Evolutionary conservation across 1,140 invertebrate species (phyloP), one percentile per base, ranked within the genome.

Genomic region (Drosophila chauvacae): DNA sequence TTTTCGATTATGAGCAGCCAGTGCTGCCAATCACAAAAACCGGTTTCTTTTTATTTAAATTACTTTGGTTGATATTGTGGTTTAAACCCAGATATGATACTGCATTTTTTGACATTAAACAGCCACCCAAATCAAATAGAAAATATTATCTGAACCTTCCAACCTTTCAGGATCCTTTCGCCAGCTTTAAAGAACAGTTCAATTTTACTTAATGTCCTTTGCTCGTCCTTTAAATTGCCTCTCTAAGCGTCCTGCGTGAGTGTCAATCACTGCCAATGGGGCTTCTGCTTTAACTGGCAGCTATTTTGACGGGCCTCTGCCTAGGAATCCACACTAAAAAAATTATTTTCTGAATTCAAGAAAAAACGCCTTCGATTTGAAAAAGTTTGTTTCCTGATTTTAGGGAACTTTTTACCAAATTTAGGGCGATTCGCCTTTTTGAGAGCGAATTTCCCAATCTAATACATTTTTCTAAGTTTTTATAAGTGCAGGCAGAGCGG

Each of bases 201-300:
- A 30, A 13, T 23, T 42, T 39, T 26, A 33, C 33, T 41, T 53
- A n/a, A 28, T 11, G 41, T 9, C 9, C 23, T 18, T 28, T 13
- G 33, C 11, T 5, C 18, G 16, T 28, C 11, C 28, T 11, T 56
- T 61, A 26, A 64, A 81, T 73, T 73, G 51, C 37, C 62, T 4
- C 59, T 62, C 35, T 73, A n/a, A 42, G 23, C 41, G 56, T 48
- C 61, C 61, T 77, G 84, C 85, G 77, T 88, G 83, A 42, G 59
- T 65, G 84, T 84, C 83, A 87, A 88, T 87, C 83, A 85, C 47
- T 66, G 81, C 48, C 80, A 77, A 73, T 63, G 66, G 50, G 53
- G 42, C 28, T 45, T 39, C 37, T 50, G 59, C 70, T 66, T 35
- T 13, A 57, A 61, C 64, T 61, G 44, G 16, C 50, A 56, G 39